Percentiles rank a stretch among this genome's conserved stretches.
Conservation (phyloP, 1,140 invertebrate species). For the Heliconius himera region DNA sequence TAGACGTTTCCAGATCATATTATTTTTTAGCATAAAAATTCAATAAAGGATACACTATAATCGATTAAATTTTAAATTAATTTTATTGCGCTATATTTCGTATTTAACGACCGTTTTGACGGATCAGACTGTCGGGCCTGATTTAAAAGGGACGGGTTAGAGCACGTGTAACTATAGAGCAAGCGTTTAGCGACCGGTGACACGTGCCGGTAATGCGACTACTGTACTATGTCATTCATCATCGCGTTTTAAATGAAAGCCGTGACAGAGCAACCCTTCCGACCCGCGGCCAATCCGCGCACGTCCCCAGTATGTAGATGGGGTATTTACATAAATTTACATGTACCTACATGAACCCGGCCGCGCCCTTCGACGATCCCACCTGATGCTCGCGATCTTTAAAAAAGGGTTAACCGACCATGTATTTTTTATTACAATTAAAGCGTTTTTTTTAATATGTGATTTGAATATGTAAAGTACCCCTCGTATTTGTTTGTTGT, state of each 20-base stretch:
- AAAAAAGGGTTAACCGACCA: conserved; percentile 43
- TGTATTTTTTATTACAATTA: conserved; percentile 26
- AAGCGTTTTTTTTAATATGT: conserved; percentile 2
- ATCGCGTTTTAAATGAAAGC: conserved; percentile 58
- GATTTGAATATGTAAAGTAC: conserved; percentile 33
- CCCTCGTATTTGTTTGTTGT: neutral
- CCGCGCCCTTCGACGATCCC: conserved; percentile 26
- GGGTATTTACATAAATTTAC: conserved; percentile 48
- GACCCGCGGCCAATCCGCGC: conserved; percentile 30
- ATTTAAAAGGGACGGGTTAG: conserved; percentile 11
- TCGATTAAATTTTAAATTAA: conserved; percentile 37
- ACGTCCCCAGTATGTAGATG: conserved; percentile 43
- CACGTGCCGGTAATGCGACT: conserved; percentile 42
- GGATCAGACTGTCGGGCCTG: neutral
- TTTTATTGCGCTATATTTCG: conserved; percentile 34
- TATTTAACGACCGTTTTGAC: conserved; percentile 34
- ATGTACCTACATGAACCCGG: conserved; percentile 29
- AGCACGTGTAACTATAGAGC: conserved; percentile 23
- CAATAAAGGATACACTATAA: conserved; percentile 12
- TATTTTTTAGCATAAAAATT: conserved; percentile 13
- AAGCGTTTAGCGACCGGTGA: conserved; percentile 29
- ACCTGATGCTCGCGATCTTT: conserved; percentile 34
- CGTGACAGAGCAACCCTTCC: conserved; percentile 53
- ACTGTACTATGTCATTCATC: conserved; percentile 44
- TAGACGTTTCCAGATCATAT: neutral